Percentiles rank a stretch among this genome's conserved stretches.
phyloP scores from a whole-genome alignment of 2,888 invertebrate genomes.

The Nomada lathburiana region DNA sequence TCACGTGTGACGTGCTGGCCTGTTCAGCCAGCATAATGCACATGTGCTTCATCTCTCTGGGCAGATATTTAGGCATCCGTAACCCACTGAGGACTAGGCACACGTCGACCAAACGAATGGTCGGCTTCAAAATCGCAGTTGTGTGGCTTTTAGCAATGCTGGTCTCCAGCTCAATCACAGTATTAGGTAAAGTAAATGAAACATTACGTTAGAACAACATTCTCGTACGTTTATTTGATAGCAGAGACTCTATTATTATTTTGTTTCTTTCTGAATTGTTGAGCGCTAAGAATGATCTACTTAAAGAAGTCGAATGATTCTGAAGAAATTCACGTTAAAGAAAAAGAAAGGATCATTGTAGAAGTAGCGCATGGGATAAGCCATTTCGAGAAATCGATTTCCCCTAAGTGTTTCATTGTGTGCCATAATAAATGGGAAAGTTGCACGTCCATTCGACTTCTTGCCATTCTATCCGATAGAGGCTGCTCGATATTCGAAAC shows the following conservation, averaged over 20 bases:
- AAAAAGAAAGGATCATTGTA: not conserved
- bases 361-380: not conserved
- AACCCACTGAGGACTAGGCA: constrained; percentile 95
- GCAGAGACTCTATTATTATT: too few relatives aligned
- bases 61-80: constrained; percentile 94
- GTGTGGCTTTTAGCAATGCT: constrained; percentile 97
- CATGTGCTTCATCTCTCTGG: constrained; percentile 96
- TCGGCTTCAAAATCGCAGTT: constrained; percentile 94
- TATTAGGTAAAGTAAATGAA: constrained; percentile 88
- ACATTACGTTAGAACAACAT: not conserved
- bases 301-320: too few relatives aligned
- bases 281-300: not conserved
- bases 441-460: constrained; percentile 17
- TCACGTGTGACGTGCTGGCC: constrained; percentile 97
- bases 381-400: constrained; percentile 19
- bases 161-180: constrained; percentile 94
- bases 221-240: too few relatives aligned
- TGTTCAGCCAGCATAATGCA: constrained; percentile 98
- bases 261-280: not conserved
- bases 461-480: not conserved
- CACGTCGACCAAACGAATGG: constrained; percentile 92
- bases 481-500: constrained; percentile 32
- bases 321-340: too few relatives aligned
- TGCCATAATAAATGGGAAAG: constrained; percentile 22
- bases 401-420: not conserved